These are phyloP conservation scores for Chydorus sphaericus DNA, from an alignment of 2,888 invertebrate genomes.

Conservation along the genomic window DNA sequence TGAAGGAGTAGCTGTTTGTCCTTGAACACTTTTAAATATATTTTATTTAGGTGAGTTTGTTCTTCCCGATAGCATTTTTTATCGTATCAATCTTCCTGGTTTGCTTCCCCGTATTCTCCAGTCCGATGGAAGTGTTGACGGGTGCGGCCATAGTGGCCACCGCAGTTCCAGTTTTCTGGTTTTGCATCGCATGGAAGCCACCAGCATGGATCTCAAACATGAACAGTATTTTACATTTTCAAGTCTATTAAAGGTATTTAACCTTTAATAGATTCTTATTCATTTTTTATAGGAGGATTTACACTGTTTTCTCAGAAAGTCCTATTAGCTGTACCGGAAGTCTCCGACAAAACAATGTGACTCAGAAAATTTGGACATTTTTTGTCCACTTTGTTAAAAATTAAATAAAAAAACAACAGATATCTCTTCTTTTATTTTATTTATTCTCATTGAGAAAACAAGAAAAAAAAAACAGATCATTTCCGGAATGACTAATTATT, in stretches of 20 bases:
- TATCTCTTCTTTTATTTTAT: neutral
- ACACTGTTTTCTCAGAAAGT: neutral
- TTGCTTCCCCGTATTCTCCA: neutral
- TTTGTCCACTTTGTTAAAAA: too few relatives aligned
- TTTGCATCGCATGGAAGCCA: neutral
- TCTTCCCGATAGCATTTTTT: neutral
- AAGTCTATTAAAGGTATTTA: neutral
- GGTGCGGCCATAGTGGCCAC: neutral
- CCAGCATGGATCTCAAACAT: neutral
- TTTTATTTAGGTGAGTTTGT: neutral
- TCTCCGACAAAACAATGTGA: neutral
- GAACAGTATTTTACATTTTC: neutral
- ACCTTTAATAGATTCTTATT: neutral
- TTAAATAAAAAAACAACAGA: neutral
- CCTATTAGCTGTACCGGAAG: neutral
- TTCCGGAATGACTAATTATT: too few relatives aligned
- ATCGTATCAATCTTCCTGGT: neutral
- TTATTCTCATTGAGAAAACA: neutral
- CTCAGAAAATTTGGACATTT: too few relatives aligned
- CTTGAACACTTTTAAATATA: too few relatives aligned
- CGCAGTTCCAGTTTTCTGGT: neutral
- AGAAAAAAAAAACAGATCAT: neutral
- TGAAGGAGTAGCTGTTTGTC: too few relatives aligned
- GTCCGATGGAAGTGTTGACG: neutral
- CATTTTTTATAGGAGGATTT: too few relatives aligned